phyloP scores from a whole-genome alignment of 1,140 invertebrate species.

The Tetramorium parvispinum region DNA sequence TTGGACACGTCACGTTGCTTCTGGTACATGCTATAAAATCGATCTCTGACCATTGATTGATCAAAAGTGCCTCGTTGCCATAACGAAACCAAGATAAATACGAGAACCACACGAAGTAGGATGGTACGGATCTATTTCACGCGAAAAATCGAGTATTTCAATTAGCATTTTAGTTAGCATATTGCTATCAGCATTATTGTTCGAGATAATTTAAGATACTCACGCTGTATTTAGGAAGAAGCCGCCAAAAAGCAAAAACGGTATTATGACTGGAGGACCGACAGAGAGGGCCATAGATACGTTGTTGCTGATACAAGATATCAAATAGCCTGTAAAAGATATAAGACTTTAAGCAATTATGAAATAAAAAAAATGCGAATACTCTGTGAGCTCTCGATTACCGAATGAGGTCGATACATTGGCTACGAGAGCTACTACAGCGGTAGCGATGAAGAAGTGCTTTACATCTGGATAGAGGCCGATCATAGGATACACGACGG shows the following conservation, averaged over 20 bases:
- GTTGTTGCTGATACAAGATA: slow-evolving; percentile 93
- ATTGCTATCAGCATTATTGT: background rate
- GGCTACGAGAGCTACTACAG: slow-evolving; percentile 92
- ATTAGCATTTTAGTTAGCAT: background rate
- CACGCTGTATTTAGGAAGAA: slow-evolving; percentile 97
- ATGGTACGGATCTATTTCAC: slow-evolving; percentile 91
- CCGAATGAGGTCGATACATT: slow-evolving; percentile 97
- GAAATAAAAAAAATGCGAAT: background rate
- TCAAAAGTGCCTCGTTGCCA: slow-evolving; percentile 96
- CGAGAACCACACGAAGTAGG: slow-evolving; percentile 96
- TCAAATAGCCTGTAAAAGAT: slow-evolving; percentile 91
- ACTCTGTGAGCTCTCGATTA: slow-evolving; percentile 74
- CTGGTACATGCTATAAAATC: slow-evolving; percentile 90
- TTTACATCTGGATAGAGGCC: slow-evolving; percentile 90
- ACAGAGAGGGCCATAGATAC: slow-evolving; percentile 95
- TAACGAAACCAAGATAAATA: slow-evolving; percentile 98
- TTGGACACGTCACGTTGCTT: slow-evolving; percentile 91
- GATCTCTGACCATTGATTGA: slow-evolving; percentile 96
- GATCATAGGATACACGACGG: slow-evolving; percentile 95
- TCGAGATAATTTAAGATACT: slow-evolving; percentile 74
- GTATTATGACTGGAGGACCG: slow-evolving; percentile 95
- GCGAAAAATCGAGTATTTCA: background rate
- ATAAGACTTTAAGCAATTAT: background rate
- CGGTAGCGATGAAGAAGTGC: slow-evolving; percentile 91
- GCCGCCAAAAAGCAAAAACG: slow-evolving; percentile 97